A percentile compares a stretch with the other conserved stretches of the same genome.
Conservation (phyloP, 2,113 vertebrate genomes). For the Casuarius casuarius region DNA sequence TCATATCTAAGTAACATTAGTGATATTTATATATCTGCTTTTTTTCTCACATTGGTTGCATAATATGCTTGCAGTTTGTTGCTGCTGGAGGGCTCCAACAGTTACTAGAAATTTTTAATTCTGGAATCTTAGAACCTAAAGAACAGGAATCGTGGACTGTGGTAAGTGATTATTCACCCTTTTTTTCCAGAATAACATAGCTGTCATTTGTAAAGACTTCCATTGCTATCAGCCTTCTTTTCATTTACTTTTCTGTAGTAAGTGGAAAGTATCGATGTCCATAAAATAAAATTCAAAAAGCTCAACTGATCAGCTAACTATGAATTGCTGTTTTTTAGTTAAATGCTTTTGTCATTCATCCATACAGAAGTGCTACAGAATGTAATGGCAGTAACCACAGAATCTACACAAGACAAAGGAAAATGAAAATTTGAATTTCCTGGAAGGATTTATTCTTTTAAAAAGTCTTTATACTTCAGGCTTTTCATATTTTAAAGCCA, state of each 20-base stretch:
- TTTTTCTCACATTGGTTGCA: conserved; percentile 24
- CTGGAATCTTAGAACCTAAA: conserved; percentile 95
- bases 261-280: not conserved
- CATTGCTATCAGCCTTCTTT: not conserved
- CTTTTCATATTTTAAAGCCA: not conserved
- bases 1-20: not conserved
- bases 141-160: conserved; percentile 98
- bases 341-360: not conserved
- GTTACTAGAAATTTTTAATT: conserved; percentile 96
- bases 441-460: not conserved
- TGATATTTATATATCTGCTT: not conserved
- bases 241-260: not conserved
- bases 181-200: not conserved
- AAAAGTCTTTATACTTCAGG: not conserved
- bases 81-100: conserved; percentile 96
- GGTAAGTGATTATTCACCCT: conserved; percentile 77
- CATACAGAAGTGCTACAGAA: not conserved
- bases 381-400: not conserved
- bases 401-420: not conserved
- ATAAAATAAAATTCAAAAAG: not conserved
- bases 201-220: not conserved
- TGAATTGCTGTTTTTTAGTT: not conserved
- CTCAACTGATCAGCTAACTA: not conserved
- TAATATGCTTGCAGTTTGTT: conserved; percentile 87
- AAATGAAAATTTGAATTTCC: not conserved